A percentile compares a stretch with the other conserved stretches of the same genome.
These are phyloP conservation scores for Leuciscus waleckii DNA, from an alignment of 2,797 vertebrate genomes.

Conservation along the genomic window DNA sequence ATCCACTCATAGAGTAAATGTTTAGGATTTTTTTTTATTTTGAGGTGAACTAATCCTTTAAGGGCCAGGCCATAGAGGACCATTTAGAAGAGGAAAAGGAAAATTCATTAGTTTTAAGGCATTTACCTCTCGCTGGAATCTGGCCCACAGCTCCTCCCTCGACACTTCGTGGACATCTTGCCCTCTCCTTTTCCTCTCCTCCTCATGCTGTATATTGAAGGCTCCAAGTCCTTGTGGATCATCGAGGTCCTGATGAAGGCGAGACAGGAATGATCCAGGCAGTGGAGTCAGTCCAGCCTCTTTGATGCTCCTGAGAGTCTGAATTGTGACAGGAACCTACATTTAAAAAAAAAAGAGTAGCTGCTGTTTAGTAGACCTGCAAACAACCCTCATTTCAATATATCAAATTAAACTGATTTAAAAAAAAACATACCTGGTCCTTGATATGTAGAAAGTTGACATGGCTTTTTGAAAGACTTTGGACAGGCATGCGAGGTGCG, in stretches of 20 bases:
- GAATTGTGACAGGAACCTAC: too few species aligned
- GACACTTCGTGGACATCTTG: not conserved
- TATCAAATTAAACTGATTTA: too few species aligned
- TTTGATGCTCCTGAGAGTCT: too few species aligned
- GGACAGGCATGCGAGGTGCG: slow-evolving; percentile 28
- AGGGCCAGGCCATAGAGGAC: too few species aligned
- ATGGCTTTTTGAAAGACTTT: not conserved
- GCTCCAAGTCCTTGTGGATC: slow-evolving; percentile 22
- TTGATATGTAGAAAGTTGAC: slow-evolving; percentile 35
- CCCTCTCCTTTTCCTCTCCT: slow-evolving; percentile 9
- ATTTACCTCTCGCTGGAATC: slow-evolving; percentile 26
- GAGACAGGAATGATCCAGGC: slow-evolving; percentile 37
- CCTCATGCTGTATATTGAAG: slow-evolving; percentile 13
- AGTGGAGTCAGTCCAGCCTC: not conserved
- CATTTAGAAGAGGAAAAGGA: too few species aligned
- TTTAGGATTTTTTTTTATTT: too few species aligned
- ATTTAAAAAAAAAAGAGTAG: too few species aligned
- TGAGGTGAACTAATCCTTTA: too few species aligned
- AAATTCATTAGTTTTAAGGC: too few species aligned
- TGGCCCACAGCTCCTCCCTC: slow-evolving; percentile 16
- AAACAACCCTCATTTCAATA: too few species aligned
- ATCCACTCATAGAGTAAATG: too few species aligned
- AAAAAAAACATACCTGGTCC: not conserved
- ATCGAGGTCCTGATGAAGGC: slow-evolving; percentile 37
- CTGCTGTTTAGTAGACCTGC: too few species aligned